Evolutionary conservation across 2,113 vertebrate genomes (phyloP).

Genomic region (Tringa solitaria): DNA sequence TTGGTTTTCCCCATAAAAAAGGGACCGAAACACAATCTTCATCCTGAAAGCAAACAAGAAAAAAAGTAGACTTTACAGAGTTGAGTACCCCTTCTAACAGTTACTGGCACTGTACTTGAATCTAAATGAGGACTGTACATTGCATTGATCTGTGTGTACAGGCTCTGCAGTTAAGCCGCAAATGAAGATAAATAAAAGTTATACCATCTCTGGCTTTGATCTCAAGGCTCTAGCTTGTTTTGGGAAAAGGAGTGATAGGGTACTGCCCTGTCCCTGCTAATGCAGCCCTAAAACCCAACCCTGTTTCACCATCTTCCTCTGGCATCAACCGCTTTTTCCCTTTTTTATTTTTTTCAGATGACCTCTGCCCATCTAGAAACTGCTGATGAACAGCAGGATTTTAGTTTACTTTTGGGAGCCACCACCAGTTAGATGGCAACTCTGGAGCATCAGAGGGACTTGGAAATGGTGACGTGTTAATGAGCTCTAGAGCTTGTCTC

Average conservation of each 20-base stretch:
- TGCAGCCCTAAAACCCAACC: fast-evolving
- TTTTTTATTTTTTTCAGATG: not conserved
- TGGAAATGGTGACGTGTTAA: fast-evolving
- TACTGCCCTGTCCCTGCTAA: not conserved
- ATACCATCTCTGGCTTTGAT: not conserved
- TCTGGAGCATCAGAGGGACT: not conserved
- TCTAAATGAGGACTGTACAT: not conserved
- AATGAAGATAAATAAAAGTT: not conserved
- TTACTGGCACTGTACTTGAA: not conserved
- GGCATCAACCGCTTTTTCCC: not conserved
- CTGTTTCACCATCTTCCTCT: not conserved
- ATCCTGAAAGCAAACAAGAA: not conserved
- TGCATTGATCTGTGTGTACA: not conserved
- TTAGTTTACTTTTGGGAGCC: not conserved
- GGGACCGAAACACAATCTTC: not conserved
- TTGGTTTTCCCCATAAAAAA: not conserved
- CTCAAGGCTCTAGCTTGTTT: not conserved
- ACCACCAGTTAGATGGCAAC: not conserved
- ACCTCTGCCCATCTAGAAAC: not conserved
- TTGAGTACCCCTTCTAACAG: not conserved
- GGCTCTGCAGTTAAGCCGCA: not conserved
- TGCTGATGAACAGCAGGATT: not conserved
- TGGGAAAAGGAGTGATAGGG: not conserved
- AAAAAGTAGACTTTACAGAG: not conserved
- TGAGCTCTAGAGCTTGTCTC: not conserved